Conservation (phyloP, 2,113 vertebrate genomes). For the Hassar affinis region DNA sequence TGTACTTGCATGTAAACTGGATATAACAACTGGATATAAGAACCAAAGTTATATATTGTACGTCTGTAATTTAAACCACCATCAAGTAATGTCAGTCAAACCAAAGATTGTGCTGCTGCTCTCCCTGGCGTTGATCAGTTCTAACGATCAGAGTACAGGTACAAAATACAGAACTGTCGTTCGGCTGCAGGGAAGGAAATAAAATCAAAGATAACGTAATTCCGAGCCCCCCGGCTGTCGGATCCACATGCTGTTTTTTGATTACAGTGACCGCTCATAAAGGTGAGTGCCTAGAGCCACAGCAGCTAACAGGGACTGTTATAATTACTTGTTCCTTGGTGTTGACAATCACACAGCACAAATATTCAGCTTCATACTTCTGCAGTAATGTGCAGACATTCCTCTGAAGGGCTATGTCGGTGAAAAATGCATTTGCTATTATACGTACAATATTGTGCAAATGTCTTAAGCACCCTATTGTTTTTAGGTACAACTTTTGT, state of each 20-base stretch:
- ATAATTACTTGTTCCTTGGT: conserved; percentile 5
- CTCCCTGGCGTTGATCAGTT: background rate
- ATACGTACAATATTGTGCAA: background rate
- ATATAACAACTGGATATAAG: background rate
- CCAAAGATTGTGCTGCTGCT: background rate
- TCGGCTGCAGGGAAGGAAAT: conserved; percentile 21
- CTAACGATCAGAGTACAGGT: background rate
- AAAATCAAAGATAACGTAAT: conserved; percentile 42
- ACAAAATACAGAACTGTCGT: conserved; percentile 19
- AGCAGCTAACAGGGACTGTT: background rate
- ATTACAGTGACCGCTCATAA: conserved; percentile 23
- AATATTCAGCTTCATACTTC: background rate
- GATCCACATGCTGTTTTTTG: conserved; percentile 31
- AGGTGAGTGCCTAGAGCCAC: conserved; percentile 16
- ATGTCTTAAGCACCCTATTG: too few species aligned
- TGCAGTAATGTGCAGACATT: background rate
- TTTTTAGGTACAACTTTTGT: too few species aligned
- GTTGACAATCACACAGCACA: background rate
- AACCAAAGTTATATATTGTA: background rate
- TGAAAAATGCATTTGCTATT: background rate
- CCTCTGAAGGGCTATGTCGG: background rate
- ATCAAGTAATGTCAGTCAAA: background rate
- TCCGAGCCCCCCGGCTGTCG: background rate
- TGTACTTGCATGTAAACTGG: background rate
- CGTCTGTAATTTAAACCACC: background rate